Evolutionary conservation across 2,113 vertebrate species (phyloP).

Genomic region (Halichoeres trimaculatus): DNA sequence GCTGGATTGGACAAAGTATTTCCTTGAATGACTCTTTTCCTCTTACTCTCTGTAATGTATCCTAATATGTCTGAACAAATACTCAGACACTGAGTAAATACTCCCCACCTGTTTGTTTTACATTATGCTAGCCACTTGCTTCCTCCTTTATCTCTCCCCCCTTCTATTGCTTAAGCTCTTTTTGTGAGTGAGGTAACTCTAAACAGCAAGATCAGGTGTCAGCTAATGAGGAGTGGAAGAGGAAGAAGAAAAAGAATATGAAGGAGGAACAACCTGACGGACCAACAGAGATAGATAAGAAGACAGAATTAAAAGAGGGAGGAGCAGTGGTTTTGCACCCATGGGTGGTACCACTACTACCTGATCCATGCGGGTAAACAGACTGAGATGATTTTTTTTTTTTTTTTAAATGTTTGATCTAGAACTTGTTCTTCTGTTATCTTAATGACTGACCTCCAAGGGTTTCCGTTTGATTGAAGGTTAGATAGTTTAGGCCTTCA

Average conservation of each 20-base stretch:
- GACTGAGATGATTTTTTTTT: no score
- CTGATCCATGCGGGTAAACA: background rate
- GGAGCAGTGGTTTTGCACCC: conserved; percentile 3
- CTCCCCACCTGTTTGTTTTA: conserved; percentile 53
- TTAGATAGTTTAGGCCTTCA: background rate
- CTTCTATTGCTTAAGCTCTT: conserved; percentile 4
- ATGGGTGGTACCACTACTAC: conserved; percentile 9
- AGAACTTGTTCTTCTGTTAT: conserved; percentile 8
- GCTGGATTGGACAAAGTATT: background rate
- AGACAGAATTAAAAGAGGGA: background rate
- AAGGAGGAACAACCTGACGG: conserved; percentile 17
- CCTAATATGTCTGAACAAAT: conserved; percentile 10
- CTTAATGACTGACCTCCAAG: background rate
- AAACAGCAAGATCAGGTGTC: conserved; percentile 67
- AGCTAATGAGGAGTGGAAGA: conserved; percentile 14
- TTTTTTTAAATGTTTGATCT: conserved; percentile 22
- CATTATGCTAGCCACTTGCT: conserved; percentile 32
- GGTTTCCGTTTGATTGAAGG: background rate
- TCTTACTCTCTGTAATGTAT: background rate
- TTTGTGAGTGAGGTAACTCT: conserved; percentile 58
- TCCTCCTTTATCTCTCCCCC: conserved; percentile 1
- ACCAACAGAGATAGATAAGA: background rate
- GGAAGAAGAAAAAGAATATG: background rate
- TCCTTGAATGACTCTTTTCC: background rate
- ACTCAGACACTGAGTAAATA: conserved; percentile 38